These are phyloP conservation scores for Ispidina picta DNA, from an alignment of 2,797 vertebrate genomes.

Conservation along the genomic window DNA sequence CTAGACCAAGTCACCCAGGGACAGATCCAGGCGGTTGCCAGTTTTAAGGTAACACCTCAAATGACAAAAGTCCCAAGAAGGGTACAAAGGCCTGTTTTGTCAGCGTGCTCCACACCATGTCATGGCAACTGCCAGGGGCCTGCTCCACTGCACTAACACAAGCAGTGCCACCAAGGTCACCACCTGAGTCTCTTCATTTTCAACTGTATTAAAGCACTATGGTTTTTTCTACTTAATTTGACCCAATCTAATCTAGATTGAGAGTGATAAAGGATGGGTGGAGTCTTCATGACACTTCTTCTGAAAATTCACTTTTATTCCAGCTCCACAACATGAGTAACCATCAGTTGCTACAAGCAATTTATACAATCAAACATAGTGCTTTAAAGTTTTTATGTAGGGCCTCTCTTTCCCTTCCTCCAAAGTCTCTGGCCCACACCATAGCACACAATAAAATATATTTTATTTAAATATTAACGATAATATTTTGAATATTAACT, in stretches of 20 bases:
- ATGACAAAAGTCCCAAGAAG: neutral
- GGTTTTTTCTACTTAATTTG: neutral
- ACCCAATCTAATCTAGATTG: neutral
- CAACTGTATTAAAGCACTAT: neutral
- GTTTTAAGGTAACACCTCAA: conserved; percentile 8
- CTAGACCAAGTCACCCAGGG: too few species aligned
- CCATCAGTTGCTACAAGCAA: neutral
- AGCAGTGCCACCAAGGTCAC: neutral
- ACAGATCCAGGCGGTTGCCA: neutral
- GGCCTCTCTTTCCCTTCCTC: neutral
- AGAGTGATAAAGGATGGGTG: neutral
- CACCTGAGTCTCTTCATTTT: neutral
- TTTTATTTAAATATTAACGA: too few species aligned
- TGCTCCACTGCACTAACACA: rapidly evolving
- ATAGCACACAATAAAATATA: neutral
- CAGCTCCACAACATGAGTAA: neutral
- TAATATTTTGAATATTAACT: too few species aligned
- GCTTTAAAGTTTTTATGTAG: neutral
- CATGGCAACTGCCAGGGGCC: neutral
- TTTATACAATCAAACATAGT: neutral
- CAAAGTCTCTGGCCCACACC: neutral
- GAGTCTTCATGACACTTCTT: neutral
- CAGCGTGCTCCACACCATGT: neutral
- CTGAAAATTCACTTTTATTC: conserved; percentile 34
- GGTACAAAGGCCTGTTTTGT: neutral